Conservation (phyloP, 2,113 vertebrate genomes). For the Uropsilus gracilis region DNA sequence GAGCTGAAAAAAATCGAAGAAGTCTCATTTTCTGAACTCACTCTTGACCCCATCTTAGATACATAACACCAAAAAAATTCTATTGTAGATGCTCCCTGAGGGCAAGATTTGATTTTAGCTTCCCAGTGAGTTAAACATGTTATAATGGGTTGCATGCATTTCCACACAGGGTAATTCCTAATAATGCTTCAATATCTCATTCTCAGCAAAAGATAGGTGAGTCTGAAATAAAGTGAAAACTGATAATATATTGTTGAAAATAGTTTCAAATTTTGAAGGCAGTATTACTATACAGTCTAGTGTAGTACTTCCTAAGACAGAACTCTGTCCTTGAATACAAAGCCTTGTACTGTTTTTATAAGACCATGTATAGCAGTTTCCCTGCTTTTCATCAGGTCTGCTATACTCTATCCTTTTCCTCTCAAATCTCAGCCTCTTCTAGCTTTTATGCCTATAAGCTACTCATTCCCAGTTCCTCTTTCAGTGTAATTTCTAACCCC, state of each 20-base stretch:
- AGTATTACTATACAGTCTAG: too few relatives aligned
- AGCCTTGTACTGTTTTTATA: too few relatives aligned
- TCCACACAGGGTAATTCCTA: too few relatives aligned
- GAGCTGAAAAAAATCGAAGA: constrained; percentile 93
- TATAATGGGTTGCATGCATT: not conserved
- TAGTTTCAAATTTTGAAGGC: too few relatives aligned
- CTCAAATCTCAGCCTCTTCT: not conserved
- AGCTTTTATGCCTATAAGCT: not conserved
- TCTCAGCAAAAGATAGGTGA: too few relatives aligned
- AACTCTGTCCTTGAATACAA: too few relatives aligned
- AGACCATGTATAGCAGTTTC: too few relatives aligned
- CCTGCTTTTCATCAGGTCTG: not conserved
- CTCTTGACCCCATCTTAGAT: constrained; percentile 94
- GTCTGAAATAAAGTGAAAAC: too few relatives aligned
- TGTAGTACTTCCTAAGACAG: not conserved
- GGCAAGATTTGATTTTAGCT: constrained; percentile 83
- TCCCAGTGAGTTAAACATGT: too few relatives aligned
- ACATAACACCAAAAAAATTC: constrained; percentile 90
- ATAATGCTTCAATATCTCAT: too few relatives aligned
- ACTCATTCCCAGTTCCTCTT: not conserved
- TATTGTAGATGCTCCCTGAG: constrained; percentile 92
- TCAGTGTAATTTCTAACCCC: not conserved
- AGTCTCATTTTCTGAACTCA: constrained; percentile 92
- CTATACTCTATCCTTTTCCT: not conserved
- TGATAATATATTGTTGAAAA: too few relatives aligned